A percentile compares a stretch with the other conserved stretches of the same genome.
Conservation (phyloP, 2,113 vertebrate genomes). For the Picathartes gymnocephalus region DNA sequence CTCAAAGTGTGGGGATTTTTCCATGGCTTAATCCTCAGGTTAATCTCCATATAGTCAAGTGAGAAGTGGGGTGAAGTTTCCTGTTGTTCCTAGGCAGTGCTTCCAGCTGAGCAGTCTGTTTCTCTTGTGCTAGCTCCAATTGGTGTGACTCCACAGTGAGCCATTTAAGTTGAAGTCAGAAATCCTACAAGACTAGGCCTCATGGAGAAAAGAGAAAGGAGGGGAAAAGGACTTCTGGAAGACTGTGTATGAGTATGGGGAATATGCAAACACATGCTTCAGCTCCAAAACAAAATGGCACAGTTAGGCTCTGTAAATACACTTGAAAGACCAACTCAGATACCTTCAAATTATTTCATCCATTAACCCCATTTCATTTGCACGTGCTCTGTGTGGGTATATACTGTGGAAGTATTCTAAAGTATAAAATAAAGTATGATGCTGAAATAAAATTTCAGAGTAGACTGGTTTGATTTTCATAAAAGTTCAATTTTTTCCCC, state of each 20-base stretch:
- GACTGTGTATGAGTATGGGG: background rate
- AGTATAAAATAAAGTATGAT: background rate
- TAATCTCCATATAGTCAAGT: background rate
- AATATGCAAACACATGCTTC: background rate
- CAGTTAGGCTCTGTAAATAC: rapidly evolving
- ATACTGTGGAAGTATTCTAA: background rate
- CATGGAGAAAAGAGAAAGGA: background rate
- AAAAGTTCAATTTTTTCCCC: background rate
- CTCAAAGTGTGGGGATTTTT: background rate
- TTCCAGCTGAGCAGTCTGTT: slow-evolving; percentile 9
- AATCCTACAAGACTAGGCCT: background rate
- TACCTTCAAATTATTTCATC: background rate
- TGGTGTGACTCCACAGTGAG: background rate
- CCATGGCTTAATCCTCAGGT: background rate
- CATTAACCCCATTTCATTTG: background rate
- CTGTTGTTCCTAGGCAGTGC: background rate
- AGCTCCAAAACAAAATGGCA: background rate
- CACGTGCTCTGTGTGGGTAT: background rate
- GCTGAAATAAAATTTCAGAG: background rate
- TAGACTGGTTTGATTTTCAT: background rate
- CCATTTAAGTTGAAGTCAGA: background rate
- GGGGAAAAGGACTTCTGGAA: background rate
- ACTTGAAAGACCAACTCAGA: background rate
- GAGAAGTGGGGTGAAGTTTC: background rate
- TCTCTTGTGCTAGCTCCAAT: background rate